Evolutionary conservation across 2,888 invertebrate genomes (phyloP).

Genomic region (Diarsia dahlii): DNA sequence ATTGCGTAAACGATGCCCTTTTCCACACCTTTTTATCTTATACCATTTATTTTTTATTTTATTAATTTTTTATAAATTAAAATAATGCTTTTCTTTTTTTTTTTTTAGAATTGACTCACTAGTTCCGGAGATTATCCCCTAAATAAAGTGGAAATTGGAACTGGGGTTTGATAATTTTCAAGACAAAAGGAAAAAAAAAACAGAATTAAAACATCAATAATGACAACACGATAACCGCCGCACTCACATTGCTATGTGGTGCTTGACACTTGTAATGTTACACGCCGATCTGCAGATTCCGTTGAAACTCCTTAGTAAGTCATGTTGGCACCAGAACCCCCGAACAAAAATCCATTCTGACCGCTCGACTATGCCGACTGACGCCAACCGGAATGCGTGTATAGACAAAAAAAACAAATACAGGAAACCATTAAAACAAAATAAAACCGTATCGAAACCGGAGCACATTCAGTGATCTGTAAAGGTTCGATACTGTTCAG

Average conservation of each 20-base stretch:
- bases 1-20: neutral
- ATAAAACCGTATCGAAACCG: constrained; percentile 53
- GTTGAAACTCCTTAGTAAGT: neutral
- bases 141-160: neutral
- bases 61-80: too few species aligned
- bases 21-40: neutral
- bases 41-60: too few species aligned
- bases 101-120: too few species aligned
- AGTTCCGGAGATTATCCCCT: too few species aligned
- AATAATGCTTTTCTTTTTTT: too few species aligned
- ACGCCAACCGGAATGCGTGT: neutral
- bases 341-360: neutral
- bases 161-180: neutral
- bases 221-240: neutral
- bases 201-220: neutral
- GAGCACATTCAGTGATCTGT: constrained; percentile 63
- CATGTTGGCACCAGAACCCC: neutral
- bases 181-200: neutral
- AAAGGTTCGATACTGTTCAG: constrained; percentile 64
- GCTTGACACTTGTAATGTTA: too few species aligned
- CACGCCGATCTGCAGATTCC: neutral
- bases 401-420: neutral
- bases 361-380: neutral
- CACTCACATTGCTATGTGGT: neutral
- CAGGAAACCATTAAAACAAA: constrained; percentile 47